Conservation (phyloP, 1,140 invertebrate genomes). For the Chlorops oryzae region DNA sequence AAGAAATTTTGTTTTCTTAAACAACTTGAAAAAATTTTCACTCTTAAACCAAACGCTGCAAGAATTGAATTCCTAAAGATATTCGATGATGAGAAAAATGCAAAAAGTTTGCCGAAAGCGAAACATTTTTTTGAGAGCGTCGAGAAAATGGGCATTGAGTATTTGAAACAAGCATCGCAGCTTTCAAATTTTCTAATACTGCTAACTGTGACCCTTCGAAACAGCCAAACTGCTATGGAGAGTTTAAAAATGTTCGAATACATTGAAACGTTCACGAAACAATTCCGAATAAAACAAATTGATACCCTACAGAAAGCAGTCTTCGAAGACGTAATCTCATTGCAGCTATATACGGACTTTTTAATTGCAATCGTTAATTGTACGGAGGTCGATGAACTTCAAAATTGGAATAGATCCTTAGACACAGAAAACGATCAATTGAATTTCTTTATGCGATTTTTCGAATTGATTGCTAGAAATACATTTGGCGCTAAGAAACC, state of each 20-base stretch:
- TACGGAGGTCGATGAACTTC: constrained; percentile 23
- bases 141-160: constrained; percentile 24
- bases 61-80: too few relatives aligned
- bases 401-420: constrained; percentile 30
- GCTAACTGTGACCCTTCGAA: constrained; percentile 32
- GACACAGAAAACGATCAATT: constrained; percentile 20
- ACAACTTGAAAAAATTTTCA: constrained; percentile 17
- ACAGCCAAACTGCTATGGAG: constrained; percentile 16
- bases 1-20: constrained; percentile 24
- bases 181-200: constrained; percentile 33
- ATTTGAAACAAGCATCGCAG: constrained; percentile 21
- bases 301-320: too few relatives aligned
- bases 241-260: constrained; percentile 25
- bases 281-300: constrained; percentile 17
- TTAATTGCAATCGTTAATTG: constrained; percentile 20
- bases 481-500: too few relatives aligned
- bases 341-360: constrained; percentile 35
- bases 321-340: constrained; percentile 17
- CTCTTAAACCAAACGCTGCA: too few relatives aligned
- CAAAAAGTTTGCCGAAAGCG: too few relatives aligned
- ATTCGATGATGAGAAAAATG: too few relatives aligned
- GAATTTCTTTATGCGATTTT: constrained; percentile 16
- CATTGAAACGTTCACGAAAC: constrained; percentile 14
- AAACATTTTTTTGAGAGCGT: constrained; percentile 29
- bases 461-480: constrained; percentile 22